Evolutionary conservation across 1,140 invertebrate genomes (phyloP).

Genomic region (Coboldia fuscipes): DNA sequence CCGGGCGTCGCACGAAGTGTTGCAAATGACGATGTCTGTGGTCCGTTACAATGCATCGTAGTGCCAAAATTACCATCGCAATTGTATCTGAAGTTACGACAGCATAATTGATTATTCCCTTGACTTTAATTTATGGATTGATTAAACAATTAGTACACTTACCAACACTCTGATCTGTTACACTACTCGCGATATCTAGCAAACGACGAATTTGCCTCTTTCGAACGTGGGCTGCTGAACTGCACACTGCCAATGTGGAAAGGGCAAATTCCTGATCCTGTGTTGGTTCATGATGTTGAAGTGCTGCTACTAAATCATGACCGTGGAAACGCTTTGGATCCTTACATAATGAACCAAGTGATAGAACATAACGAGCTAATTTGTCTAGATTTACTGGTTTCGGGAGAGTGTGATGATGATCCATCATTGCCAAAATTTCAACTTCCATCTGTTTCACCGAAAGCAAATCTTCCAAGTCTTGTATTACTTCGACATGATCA

Average conservation of each 20-base stretch:
- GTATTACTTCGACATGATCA: constrained; percentile 16
- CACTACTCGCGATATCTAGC: constrained; percentile 49
- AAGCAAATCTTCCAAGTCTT: constrained; percentile 44
- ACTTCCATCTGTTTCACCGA: constrained; percentile 65
- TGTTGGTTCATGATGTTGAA: constrained; percentile 46
- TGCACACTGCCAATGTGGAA: constrained; percentile 44
- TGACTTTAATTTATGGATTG: not conserved
- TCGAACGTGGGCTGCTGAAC: constrained; percentile 54
- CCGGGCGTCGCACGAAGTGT: constrained; percentile 50
- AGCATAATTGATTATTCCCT: not conserved
- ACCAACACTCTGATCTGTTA: constrained; percentile 54
- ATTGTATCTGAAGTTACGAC: constrained; percentile 40
- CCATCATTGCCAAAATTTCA: constrained; percentile 56
- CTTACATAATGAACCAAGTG: constrained; percentile 52
- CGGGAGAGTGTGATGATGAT: constrained; percentile 17
- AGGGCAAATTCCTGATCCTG: constrained; percentile 46
- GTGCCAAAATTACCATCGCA: constrained; percentile 58
- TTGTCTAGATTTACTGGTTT: constrained; percentile 47
- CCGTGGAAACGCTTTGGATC: constrained; percentile 64
- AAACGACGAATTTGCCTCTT: constrained; percentile 55
- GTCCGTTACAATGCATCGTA: constrained; percentile 66
- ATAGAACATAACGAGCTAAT: constrained; percentile 49
- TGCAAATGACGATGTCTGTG: constrained; percentile 56
- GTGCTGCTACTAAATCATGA: constrained; percentile 48
- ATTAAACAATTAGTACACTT: constrained; percentile 7